Evolutionary conservation across 1,140 invertebrate species (phyloP).

Genomic region (Tetranychus cinnabarinus): DNA sequence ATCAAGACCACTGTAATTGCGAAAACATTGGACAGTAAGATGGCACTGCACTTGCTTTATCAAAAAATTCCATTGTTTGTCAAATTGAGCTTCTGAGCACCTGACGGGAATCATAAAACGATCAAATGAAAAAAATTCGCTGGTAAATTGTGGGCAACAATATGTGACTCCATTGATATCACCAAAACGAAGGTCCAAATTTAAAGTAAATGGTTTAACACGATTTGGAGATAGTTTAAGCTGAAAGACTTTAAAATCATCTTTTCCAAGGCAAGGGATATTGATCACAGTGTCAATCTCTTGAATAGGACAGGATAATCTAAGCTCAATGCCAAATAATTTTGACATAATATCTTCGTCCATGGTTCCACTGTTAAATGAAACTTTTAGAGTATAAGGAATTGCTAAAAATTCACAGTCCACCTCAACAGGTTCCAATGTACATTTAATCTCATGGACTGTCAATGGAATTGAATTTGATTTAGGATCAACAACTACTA

Average conservation of each 20-base stretch:
- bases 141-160: neutral
- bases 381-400: neutral
- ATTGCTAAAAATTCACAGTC: neutral
- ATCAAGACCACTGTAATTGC: neutral
- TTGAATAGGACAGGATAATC: neutral
- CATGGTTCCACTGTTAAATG: neutral
- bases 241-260: neutral
- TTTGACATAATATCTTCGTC: neutral
- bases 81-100: neutral
- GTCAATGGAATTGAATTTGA: neutral
- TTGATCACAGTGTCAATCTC: neutral
- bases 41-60: neutral
- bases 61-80: neutral
- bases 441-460: neutral
- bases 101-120: conserved; percentile 2
- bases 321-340: neutral
- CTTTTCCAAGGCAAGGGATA: neutral
- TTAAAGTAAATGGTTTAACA: neutral
- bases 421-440: neutral
- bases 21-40: neutral
- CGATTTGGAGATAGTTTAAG: neutral
- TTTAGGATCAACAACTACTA: neutral
- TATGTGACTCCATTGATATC: conserved; percentile 1
- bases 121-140: conserved; percentile 1
- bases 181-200: neutral